These are phyloP conservation scores for Tipula helvola DNA, from an alignment of 2,888 invertebrate species.

Conservation along the genomic window DNA sequence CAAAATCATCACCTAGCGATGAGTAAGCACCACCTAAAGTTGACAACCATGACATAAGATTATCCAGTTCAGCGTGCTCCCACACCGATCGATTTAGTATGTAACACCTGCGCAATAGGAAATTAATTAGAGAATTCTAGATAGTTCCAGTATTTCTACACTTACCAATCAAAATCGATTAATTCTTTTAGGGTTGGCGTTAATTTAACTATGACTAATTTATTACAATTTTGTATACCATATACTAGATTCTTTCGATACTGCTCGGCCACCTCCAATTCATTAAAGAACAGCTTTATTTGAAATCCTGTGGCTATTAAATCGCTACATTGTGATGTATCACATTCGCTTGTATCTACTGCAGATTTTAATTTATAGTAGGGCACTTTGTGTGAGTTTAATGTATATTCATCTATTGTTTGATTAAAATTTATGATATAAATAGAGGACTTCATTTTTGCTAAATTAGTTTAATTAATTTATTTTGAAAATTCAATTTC, in stretches of 20 bases:
- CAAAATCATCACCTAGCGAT: constrained; percentile 80
- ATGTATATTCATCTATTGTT: neutral
- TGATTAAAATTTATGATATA: neutral
- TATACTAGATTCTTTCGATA: neutral
- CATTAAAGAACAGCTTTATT: neutral
- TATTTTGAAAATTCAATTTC: neutral
- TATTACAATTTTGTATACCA: constrained; percentile 12
- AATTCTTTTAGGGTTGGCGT: constrained; percentile 46
- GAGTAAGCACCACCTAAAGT: constrained; percentile 95
- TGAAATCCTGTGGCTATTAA: neutral
- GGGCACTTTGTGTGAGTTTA: neutral
- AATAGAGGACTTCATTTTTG: neutral
- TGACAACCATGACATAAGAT: constrained; percentile 87
- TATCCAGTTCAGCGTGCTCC: constrained; percentile 64
- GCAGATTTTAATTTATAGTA: neutral
- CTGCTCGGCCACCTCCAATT: neutral
- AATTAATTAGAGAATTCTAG: neutral
- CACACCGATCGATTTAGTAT: constrained; percentile 24
- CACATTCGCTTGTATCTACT: neutral
- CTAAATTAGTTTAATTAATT: neutral
- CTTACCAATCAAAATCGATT: constrained; percentile 59
- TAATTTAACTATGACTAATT: constrained; percentile 37
- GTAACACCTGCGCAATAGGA: neutral
- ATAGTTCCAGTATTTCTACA: constrained; percentile 7
- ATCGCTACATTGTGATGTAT: neutral